Evolutionary conservation across 2,797 vertebrate genomes (phyloP), one percentile per base, ranked within the genome.

Genomic region (Chiloscyllium punctatum): DNA sequence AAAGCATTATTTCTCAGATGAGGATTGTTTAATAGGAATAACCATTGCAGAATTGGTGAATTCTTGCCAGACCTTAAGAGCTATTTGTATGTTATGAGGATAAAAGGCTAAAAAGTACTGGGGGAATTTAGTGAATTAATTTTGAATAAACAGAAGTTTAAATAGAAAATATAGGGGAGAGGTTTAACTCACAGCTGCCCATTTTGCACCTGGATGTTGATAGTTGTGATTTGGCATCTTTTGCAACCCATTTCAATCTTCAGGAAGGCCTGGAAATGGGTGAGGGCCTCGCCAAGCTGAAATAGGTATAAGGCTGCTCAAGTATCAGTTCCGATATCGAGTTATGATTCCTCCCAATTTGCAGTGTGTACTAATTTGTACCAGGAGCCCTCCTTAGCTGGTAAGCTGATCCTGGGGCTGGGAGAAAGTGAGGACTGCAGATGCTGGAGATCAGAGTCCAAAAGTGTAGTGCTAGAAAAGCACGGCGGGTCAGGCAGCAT

Each of bases 1-100:
- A 77, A n/a, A 95, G 94, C 69, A 53, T 95, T 71, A 95, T 53
- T 48, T 71, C 48, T 95, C 30, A 18, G 71, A 53, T 95, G 94
- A 74, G 37, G 71, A 95, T 72, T 95, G 27, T 51, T 48, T 95
- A 57, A 77, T 53, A 53, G 37, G 27, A 95, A 71, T 74, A 95
- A 51, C 42, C 42, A 77, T 71, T 53, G 71, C 33, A 95, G 71
- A 77, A 95, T 74, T 77, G 27, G 33, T 18, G 94, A 27, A 74
- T 42, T 74, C 71, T 33, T 95, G 69, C 15, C 69, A 95, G 74
- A 74, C 94, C 48, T 94, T 77, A 72, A 57, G 71, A 77, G 48
- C 71, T 77, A 33, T 18, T 74, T 30, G 53, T 94, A 51, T 51
- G 51, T 74, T 94, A 69, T 48, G n/a, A 72, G 37, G 42, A 94